Conservation (phyloP, 2,113 vertebrate genomes). For the Pachyramphus minor region DNA sequence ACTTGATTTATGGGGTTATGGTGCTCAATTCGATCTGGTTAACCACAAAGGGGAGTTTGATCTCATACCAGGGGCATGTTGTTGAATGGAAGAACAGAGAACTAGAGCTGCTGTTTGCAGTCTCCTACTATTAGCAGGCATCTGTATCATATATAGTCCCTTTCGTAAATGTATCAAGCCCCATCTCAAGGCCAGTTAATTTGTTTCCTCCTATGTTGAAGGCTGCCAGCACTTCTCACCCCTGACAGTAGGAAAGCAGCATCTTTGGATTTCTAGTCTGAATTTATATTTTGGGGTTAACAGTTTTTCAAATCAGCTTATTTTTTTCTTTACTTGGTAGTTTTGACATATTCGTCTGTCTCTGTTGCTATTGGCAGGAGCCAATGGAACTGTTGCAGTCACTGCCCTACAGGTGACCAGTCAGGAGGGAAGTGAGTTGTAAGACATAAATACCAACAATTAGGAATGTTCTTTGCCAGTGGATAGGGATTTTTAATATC, state of each 20-base stretch:
- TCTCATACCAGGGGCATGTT: neutral
- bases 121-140: neutral
- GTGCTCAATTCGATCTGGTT: neutral
- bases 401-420: neutral
- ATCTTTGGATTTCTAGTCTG: neutral
- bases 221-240: neutral
- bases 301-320: neutral
- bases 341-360: neutral
- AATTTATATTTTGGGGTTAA: neutral
- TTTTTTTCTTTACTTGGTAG: neutral
- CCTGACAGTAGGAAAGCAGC: neutral
- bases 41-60: neutral
- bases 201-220: neutral
- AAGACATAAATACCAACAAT: neutral
- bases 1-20: neutral
- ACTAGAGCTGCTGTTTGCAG: fast-evolving
- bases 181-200: neutral
- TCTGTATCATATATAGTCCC: fast-evolving
- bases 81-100: neutral
- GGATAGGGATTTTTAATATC: neutral
- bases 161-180: fast-evolving
- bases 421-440: neutral
- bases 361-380: neutral
- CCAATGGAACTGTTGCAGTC: neutral
- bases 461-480: neutral